Percentiles rank a stretch among this genome's conserved stretches.
Evolutionary conservation across 2,888 invertebrate species (phyloP).

Genomic region (Dolichopus griseipennis): DNA sequence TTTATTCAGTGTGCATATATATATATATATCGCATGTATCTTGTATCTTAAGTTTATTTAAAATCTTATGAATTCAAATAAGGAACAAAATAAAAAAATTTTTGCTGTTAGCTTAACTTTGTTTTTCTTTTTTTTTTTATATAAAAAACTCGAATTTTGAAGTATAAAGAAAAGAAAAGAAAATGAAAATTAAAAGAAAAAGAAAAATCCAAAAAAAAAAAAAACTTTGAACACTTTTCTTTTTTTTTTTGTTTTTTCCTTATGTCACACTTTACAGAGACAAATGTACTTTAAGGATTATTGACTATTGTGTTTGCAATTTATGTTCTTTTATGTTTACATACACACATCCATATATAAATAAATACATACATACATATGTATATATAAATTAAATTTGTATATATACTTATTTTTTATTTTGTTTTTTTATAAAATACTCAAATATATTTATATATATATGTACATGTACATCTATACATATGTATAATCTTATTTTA

Average conservation of each 20-base stretch:
- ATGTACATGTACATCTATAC: no score
- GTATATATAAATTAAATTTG: not conserved
- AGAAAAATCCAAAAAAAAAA: not conserved
- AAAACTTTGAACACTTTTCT: no score
- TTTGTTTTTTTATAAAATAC: no score
- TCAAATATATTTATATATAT: no score
- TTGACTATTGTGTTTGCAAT: not conserved
- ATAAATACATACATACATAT: not conserved
- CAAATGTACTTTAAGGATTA: conserved; percentile 4
- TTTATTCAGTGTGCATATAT: not conserved
- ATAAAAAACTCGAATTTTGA: not conserved
- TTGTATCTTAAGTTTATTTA: not conserved
- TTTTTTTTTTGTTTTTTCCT: not conserved
- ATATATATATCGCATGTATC: no score
- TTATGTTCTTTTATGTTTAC: not conserved
- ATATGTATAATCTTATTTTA: no score
- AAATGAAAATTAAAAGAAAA: not conserved
- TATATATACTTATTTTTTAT: no score
- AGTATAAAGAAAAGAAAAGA: not conserved
- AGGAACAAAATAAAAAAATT: not conserved
- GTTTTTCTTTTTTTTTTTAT: not conserved
- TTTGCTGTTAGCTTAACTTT: not conserved
- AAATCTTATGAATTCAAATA: conserved; percentile 1
- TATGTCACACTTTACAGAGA: not conserved
- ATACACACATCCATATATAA: not conserved